Evolutionary conservation across 2,797 vertebrate genomes (phyloP), one percentile per base, ranked within the genome.

Genomic region (Capromys pilorides): DNA sequence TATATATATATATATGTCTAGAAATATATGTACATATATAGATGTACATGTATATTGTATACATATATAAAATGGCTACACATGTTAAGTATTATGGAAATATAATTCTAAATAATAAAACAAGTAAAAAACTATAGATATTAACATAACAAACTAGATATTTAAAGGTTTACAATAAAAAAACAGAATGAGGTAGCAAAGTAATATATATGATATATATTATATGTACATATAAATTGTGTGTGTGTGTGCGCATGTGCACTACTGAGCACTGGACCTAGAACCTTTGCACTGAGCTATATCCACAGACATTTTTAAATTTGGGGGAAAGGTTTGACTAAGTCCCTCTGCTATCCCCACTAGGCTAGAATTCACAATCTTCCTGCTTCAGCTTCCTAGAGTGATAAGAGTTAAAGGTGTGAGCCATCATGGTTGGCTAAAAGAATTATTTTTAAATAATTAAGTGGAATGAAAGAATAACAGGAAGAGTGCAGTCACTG

Each of bases 161-260:
- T 36, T 91, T 75, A 75, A 36, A 28, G 14, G 6, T 64, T 94
- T 64, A 79, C 5, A 83, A 64, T 80, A 51, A 83, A 90, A 90
- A 92, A 81, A 33, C 36, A 86, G 61, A 84, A 88, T 73, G 69
- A 88, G 16, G 87, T 22, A 88, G 71, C 57, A 49, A 90, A 95
- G 54, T 69, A 73, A 45, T 57, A 8, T 57, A 57, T 69, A 66
- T 66, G 8, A 67, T 67, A n/a, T 16, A 67, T n/a, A 67, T 67
- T 67, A 14, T 67, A 14, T 66, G 31, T 66, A 66, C 31, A 31
- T 66, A 66, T 41, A 45, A 45, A 45, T 45, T 45, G 8, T 45
- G 45, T 45, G 45, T 45, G 8, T 45, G 45, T 45, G 45, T 73
- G 19, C n/a, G n/a, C n/a, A n/a, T n/a, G n/a, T n/a, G n/a, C n/a